phyloP scores from a whole-genome alignment of 2,888 invertebrate genomes.

The Polylopha cassiicola region DNA sequence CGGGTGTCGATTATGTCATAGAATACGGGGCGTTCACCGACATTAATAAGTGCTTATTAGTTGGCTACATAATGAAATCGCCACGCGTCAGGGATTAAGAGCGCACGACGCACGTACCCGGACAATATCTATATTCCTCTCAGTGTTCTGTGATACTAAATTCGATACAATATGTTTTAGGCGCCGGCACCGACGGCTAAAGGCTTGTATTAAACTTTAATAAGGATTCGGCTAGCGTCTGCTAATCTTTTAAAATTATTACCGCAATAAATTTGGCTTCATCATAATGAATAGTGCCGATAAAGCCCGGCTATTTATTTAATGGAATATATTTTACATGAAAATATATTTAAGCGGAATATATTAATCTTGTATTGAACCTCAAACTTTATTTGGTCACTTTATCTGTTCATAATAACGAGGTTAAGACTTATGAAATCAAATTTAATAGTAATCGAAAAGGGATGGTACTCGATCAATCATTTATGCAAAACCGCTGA shows the following conservation, averaged over 20 bases:
- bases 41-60: slow-evolving; percentile 70
- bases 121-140: slow-evolving; percentile 40
- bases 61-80: slow-evolving; percentile 63
- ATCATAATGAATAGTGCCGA: slow-evolving; percentile 47
- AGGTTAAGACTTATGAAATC: too few species aligned
- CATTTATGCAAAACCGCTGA: slow-evolving; percentile 21
- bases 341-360: slow-evolving; percentile 7
- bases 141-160: slow-evolving; percentile 29
- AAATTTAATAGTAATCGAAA: slow-evolving; percentile 10
- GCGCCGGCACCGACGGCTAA: slow-evolving; percentile 6
- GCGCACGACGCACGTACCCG: slow-evolving; percentile 41
- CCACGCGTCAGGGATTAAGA: slow-evolving; percentile 65
- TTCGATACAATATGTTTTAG: slow-evolving; percentile 16
- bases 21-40: slow-evolving; percentile 40
- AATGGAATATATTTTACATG: slow-evolving; percentile 41
- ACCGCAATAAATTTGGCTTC: slow-evolving; percentile 52
- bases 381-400: too few species aligned
- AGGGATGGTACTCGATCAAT: slow-evolving; percentile 17
- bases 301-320: slow-evolving; percentile 39
- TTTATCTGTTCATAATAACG: too few species aligned
- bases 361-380: background rate
- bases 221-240: slow-evolving; percentile 38
- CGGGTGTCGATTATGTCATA: slow-evolving; percentile 58
- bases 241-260: slow-evolving; percentile 49
- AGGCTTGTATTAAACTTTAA: slow-evolving; percentile 49